phyloP scores from a whole-genome alignment of 2,113 vertebrate genomes.

The Terrapene triunguis region DNA sequence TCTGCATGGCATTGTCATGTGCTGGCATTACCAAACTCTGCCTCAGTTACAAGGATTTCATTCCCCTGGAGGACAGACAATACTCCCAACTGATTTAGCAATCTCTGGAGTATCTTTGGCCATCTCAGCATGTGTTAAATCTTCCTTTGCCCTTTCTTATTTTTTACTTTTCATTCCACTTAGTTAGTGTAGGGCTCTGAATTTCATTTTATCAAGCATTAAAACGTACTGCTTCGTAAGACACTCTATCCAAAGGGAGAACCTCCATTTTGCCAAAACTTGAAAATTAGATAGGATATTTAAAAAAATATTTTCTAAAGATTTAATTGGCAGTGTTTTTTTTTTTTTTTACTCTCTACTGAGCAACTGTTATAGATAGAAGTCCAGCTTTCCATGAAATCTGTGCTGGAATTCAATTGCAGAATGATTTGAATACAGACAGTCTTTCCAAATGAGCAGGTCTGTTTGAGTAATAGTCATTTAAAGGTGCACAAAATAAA shows the following conservation, averaged over 20 bases:
- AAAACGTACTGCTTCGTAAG: slow-evolving; percentile 23
- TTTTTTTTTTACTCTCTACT: not conserved
- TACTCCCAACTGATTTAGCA: slow-evolving; percentile 48
- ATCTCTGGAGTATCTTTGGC: slow-evolving; percentile 44
- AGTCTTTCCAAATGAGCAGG: slow-evolving; percentile 41
- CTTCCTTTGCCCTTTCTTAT: slow-evolving; percentile 30
- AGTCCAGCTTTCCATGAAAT: slow-evolving; percentile 43
- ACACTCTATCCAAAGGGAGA: slow-evolving; percentile 19
- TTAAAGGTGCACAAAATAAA: slow-evolving; percentile 60
- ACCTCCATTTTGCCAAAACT: not conserved
- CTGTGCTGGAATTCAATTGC: slow-evolving; percentile 45
- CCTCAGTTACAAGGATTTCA: slow-evolving; percentile 55
- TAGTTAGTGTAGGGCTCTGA: slow-evolving; percentile 8
- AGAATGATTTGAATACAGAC: slow-evolving; percentile 36
- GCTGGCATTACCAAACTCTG: slow-evolving; percentile 54
- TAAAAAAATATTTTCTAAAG: slow-evolving; percentile 55
- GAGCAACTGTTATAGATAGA: not conserved
- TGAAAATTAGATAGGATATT: slow-evolving; percentile 32
- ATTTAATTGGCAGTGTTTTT: slow-evolving; percentile 42
- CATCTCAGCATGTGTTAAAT: slow-evolving; percentile 42
- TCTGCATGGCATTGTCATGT: slow-evolving; percentile 60
- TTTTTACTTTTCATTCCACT: slow-evolving; percentile 50
- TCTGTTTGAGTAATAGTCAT: slow-evolving; percentile 44
- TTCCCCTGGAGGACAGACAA: slow-evolving; percentile 47
- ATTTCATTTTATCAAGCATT: slow-evolving; percentile 13